These are phyloP conservation scores for Lydus trimaculatus DNA, from an alignment of 2,888 invertebrate species.

Conservation along the genomic window DNA sequence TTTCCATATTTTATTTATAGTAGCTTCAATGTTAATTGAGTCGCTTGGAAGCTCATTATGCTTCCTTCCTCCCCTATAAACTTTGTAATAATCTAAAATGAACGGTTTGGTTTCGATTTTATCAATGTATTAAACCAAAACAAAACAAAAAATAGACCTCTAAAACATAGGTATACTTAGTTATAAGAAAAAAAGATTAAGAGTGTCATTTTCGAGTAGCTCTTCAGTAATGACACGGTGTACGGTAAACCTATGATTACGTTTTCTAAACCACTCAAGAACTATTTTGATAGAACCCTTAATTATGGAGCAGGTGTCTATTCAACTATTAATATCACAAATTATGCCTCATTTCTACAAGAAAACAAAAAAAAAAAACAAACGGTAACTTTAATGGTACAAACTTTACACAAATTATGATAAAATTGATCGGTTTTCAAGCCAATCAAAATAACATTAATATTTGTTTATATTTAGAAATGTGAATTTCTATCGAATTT, in stretches of 20 bases:
- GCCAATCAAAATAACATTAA: slow-evolving; percentile 27
- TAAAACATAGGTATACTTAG: not conserved
- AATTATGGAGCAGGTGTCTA: slow-evolving; percentile 53
- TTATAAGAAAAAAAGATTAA: slow-evolving; percentile 1
- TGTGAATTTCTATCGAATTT: not conserved
- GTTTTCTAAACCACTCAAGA: slow-evolving; percentile 19
- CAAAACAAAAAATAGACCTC: not conserved
- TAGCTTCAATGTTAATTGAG: not conserved
- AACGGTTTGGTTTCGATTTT: not conserved
- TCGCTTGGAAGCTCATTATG: not conserved
- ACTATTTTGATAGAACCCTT: slow-evolving; percentile 50
- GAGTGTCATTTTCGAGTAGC: slow-evolving; percentile 28
- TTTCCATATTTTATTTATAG: not conserved
- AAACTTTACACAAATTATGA: slow-evolving; percentile 26
- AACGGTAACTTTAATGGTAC: slow-evolving; percentile 18
- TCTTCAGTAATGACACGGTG: slow-evolving; percentile 24
- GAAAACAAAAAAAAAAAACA: not conserved
- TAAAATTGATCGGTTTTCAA: slow-evolving; percentile 24
- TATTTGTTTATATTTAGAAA: not conserved
- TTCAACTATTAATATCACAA: slow-evolving; percentile 50
- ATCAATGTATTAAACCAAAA: not conserved
- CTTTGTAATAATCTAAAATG: not conserved
- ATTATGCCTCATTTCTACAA: slow-evolving; percentile 42
- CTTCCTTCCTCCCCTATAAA: not conserved
- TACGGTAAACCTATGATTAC: slow-evolving; percentile 27